Evolutionary conservation across 64 coral and sea anemone genomes (phyloP).

Genomic region (Anthopleura sola): DNA sequence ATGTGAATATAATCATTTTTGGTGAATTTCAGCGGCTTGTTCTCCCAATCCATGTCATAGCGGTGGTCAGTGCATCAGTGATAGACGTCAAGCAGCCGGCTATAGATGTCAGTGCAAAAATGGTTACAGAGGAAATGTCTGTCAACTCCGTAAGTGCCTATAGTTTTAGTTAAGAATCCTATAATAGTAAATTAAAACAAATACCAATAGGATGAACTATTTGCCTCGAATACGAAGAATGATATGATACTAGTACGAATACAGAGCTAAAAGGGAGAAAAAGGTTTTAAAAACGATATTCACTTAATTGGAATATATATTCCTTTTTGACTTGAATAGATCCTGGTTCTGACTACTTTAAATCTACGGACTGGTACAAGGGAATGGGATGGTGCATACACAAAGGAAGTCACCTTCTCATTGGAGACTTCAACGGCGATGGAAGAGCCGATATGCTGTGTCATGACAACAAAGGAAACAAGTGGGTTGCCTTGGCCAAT

Average conservation of each 20-base stretch:
- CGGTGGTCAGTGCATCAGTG: not conserved
- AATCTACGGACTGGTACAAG: not conserved
- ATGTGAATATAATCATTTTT: too few relatives aligned
- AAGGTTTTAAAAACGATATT: too few relatives aligned
- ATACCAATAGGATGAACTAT: too few relatives aligned
- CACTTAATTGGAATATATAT: too few relatives aligned
- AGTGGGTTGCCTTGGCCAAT: not conserved
- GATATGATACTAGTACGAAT: too few relatives aligned
- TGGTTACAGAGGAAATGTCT: not conserved
- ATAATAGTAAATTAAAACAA: too few relatives aligned
- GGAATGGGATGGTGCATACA: not conserved
- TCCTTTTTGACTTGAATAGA: too few relatives aligned
- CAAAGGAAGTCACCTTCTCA: not conserved
- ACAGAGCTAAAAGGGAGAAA: too few relatives aligned
- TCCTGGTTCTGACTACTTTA: not conserved
- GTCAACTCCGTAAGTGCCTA: not conserved
- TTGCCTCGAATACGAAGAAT: too few relatives aligned
- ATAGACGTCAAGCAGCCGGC: not conserved
- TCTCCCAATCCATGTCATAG: not conserved
- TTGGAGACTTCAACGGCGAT: constrained; percentile 15
- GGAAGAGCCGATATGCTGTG: constrained; percentile 15
- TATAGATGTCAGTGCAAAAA: constrained; percentile 13
- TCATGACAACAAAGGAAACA: not conserved
- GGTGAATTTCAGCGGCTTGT: too few relatives aligned
- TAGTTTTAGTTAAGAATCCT: too few relatives aligned